These are phyloP conservation scores for Rhinichthys osculus DNA, from an alignment of 2,797 vertebrate genomes.

Conservation along the genomic window DNA sequence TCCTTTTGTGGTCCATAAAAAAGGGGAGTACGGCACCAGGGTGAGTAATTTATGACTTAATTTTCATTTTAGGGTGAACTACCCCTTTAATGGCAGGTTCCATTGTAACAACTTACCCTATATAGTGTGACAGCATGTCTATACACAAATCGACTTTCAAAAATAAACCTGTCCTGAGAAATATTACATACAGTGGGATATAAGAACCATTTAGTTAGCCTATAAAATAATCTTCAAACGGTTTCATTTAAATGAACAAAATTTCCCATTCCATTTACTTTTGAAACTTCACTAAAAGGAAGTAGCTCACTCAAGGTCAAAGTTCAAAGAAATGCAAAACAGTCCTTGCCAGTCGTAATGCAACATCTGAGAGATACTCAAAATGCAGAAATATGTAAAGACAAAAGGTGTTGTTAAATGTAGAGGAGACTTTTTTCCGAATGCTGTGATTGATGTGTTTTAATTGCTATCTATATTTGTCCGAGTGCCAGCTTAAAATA, in stretches of 20 bases:
- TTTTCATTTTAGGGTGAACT: too few species aligned
- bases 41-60: too few species aligned
- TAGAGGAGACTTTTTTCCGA: neutral
- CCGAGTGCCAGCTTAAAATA: conserved; percentile 28
- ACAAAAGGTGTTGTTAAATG: neutral
- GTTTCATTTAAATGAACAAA: neutral
- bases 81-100: too few species aligned
- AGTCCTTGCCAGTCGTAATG: neutral
- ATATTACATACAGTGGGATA: neutral
- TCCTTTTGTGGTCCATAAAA: too few species aligned
- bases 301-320: conserved; percentile 9
- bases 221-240: neutral
- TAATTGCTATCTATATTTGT: conserved; percentile 34
- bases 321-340: conserved; percentile 35
- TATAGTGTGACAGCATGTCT: neutral
- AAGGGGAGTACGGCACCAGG: too few species aligned
- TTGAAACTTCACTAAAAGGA: neutral
- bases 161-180: neutral
- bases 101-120: too few species aligned
- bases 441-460: conserved; percentile 34
- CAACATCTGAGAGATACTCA: neutral
- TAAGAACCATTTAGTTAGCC: neutral
- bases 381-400: neutral
- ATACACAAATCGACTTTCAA: neutral
- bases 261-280: neutral